Percentiles rank a stretch among this genome's conserved stretches.
Conservation (phyloP, 2,113 vertebrate genomes). For the Tichodroma muraria region DNA sequence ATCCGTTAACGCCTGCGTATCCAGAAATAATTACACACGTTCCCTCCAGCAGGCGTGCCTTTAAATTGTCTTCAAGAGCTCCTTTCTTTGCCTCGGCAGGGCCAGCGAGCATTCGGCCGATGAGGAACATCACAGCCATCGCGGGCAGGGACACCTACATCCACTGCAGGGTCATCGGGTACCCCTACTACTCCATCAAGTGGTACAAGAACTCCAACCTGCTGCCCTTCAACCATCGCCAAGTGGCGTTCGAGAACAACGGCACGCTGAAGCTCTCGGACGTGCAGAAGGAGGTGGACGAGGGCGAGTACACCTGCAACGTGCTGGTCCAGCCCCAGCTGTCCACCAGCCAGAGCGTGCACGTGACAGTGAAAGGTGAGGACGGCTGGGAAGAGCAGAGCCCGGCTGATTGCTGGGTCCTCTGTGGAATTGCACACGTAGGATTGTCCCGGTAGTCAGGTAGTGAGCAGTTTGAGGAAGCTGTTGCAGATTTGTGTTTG, state of each 20-base stretch:
- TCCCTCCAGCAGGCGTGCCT: not conserved
- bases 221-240: conserved; percentile 95
- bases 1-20: not conserved
- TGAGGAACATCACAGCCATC: conserved; percentile 98
- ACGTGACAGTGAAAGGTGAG: conserved; percentile 92
- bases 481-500: not conserved
- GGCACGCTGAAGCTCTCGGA: conserved; percentile 94
- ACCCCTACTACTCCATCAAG: conserved; percentile 98
- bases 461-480: not conserved
- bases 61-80: conserved; percentile 73
- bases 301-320: conserved; percentile 95
- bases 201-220: conserved; percentile 98
- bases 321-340: conserved; percentile 94
- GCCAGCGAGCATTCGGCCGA: conserved; percentile 92
- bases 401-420: too few relatives aligned
- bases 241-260: conserved; percentile 96
- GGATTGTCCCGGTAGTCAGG: not conserved
- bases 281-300: conserved; percentile 92
- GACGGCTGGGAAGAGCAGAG: not conserved
- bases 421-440: accelerated
- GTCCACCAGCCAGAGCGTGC: conserved; percentile 94
- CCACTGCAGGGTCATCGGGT: conserved; percentile 96
- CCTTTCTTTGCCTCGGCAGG: conserved; percentile 77
- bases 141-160: conserved; percentile 94
- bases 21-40: not conserved